These are phyloP conservation scores for Heliocidaris tuberculata DNA, from an alignment of 35 echinoderm and acorn worm genomes.

Conservation along the genomic window DNA sequence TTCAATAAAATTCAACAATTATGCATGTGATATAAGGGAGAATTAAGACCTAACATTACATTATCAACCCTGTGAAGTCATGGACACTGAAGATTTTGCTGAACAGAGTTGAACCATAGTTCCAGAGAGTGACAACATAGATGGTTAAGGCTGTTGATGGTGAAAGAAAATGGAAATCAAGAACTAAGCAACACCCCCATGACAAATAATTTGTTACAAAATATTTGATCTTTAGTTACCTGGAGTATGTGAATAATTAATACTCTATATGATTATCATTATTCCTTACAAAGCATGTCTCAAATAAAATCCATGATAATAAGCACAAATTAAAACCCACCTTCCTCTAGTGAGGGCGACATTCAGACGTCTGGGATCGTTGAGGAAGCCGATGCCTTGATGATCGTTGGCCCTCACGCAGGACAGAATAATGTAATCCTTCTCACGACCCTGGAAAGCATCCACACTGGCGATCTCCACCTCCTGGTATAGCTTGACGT, in stretches of 20 bases:
- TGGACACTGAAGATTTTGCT: background rate
- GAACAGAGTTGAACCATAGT: background rate
- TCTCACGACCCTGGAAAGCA: slow-evolving; percentile 95
- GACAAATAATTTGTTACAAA: too few relatives aligned
- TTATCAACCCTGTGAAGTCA: background rate
- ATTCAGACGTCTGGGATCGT: slow-evolving; percentile 94
- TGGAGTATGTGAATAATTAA: too few relatives aligned
- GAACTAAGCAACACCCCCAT: too few relatives aligned
- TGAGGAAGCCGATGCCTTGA: slow-evolving; percentile 97
- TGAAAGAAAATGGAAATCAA: too few relatives aligned
- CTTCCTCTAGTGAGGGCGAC: slow-evolving; percentile 89
- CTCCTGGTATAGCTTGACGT: slow-evolving; percentile 97
- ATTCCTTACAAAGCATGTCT: background rate
- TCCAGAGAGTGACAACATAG: too few relatives aligned
- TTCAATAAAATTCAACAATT: background rate
- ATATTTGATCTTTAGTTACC: too few relatives aligned
- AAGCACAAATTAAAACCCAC: slow-evolving; percentile 41
- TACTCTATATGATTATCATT: too few relatives aligned
- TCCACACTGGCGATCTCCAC: slow-evolving; percentile 96
- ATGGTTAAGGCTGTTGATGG: too few relatives aligned
- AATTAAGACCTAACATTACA: background rate
- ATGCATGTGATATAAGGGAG: background rate
- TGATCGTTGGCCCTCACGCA: slow-evolving; percentile 97
- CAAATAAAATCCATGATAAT: background rate
- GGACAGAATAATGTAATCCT: slow-evolving; percentile 95